These are phyloP conservation scores for Tichodroma muraria DNA, from an alignment of 2,113 vertebrate genomes.

Conservation along the genomic window DNA sequence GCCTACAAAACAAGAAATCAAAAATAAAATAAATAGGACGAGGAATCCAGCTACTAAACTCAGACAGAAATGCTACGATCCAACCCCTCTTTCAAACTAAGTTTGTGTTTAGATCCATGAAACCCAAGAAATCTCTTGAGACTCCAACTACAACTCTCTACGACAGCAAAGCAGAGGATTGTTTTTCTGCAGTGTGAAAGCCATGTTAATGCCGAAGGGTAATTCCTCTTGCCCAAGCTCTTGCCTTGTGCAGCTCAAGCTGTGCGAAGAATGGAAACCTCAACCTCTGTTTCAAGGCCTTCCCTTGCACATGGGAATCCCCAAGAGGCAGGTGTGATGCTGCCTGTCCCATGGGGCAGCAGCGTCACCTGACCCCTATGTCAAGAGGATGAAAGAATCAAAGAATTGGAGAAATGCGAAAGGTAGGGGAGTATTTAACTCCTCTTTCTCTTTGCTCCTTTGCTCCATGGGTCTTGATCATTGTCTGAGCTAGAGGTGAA, in stretches of 20 bases:
- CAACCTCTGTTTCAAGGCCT: neutral
- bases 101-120: neutral
- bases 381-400: neutral
- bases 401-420: neutral
- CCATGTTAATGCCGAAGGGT: neutral
- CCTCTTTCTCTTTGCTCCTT: neutral
- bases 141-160: neutral
- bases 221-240: neutral
- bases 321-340: neutral
- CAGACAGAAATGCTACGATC: neutral
- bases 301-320: neutral
- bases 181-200: neutral
- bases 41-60: neutral
- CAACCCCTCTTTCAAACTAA: neutral
- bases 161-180: neutral
- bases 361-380: neutral
- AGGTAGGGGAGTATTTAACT: neutral
- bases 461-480: neutral
- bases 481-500: neutral
- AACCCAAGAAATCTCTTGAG: neutral
- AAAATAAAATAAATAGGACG: neutral
- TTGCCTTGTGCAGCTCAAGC: neutral
- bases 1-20: neutral
- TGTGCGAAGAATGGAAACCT: neutral
- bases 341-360: neutral